Evolutionary conservation across 1,140 invertebrate genomes (phyloP), one percentile per base, ranked within the genome.

Genomic region (Drosophila rhopaloa): DNA sequence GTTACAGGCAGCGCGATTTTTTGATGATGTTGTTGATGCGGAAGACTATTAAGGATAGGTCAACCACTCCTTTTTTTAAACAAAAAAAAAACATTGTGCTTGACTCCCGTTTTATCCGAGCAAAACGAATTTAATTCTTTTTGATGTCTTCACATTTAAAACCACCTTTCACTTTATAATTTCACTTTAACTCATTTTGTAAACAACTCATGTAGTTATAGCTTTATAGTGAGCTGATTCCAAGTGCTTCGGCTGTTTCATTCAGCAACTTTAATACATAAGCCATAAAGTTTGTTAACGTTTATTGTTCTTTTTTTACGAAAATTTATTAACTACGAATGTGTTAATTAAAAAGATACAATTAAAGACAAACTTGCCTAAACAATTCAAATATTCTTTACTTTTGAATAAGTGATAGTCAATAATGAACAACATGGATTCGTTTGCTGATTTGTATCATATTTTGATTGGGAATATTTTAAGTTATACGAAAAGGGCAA

Each of bases 1-100:
- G 56, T 58, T 92, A 53, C 91, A 92, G 70, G 76, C 88, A 7
- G 79, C 89, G 14, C 78, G 81, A 53, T 84, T 91, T 59, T 81
- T 54, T 67, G 81, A 90, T 35, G 84, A 88, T 50, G 62, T 16
- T 16, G 62, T 41, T 47, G 79, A 77, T 40, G 65, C 67, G 8
- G 67, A 80, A 10, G 81, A 85, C 27, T 85, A 86, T 46, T 82
- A 13, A 73, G 8, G 13, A 6, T 46, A 55, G 61, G 57, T 62
- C 62, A 79, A 79, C 63, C 68, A 61, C 19, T 60, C 75, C 76
- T 76, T 76, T n/a, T 40, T 13, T 7, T 7, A 27, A 19, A 65
- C 14, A 16, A 59, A 48, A 41, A 41, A 70, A 53, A 53, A 37
- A 57, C 54, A 46, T 46, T 37, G 60, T 54, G 51, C 58, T 62